A percentile compares a stretch with the other conserved stretches of the same genome.
These are phyloP conservation scores for Danio kyathit DNA, from an alignment of 2,797 vertebrate species.

Conservation along the genomic window DNA sequence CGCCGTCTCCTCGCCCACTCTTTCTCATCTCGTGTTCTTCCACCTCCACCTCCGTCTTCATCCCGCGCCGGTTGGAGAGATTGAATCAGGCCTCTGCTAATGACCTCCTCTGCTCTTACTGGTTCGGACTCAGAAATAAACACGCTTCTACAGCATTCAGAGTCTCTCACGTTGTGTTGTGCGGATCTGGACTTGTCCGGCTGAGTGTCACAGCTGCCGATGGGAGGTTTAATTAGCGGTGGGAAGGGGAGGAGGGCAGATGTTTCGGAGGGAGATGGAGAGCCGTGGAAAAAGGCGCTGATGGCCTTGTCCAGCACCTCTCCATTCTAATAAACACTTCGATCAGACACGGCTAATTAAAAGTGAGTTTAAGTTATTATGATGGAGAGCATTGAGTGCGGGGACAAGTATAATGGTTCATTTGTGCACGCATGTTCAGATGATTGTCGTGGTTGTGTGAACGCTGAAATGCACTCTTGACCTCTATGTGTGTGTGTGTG, in stretches of 20 bases:
- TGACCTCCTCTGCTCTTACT: constrained; percentile 41
- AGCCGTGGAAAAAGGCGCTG: background rate
- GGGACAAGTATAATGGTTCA: constrained; percentile 3
- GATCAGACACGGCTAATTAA: constrained; percentile 72
- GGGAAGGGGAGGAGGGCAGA: constrained; percentile 17
- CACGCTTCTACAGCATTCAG: constrained; percentile 31
- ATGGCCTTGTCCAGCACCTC: constrained; percentile 67
- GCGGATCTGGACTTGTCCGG: constrained; percentile 31
- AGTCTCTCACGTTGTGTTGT: constrained; percentile 50
- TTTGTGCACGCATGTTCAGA: constrained; percentile 3
- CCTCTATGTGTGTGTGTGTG: background rate
- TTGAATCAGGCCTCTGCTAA: constrained; percentile 55
- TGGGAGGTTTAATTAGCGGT: constrained; percentile 46
- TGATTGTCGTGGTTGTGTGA: background rate
- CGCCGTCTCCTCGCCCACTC: constrained; percentile 28
- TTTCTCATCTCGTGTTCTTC: constrained; percentile 15
- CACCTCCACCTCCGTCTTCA: background rate
- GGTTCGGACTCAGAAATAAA: constrained; percentile 39
- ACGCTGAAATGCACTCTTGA: background rate
- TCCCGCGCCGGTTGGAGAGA: background rate
- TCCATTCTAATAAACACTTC: constrained; percentile 78
- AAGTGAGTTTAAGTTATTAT: constrained; percentile 62
- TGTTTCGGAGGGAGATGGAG: constrained; percentile 25
- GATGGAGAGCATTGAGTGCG: constrained; percentile 30
- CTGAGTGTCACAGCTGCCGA: constrained; percentile 52